Percentiles rank a stretch among this genome's conserved stretches.
Evolutionary conservation across 2,888 invertebrate species (phyloP).

Genomic region (Aricia artaxerxes): DNA sequence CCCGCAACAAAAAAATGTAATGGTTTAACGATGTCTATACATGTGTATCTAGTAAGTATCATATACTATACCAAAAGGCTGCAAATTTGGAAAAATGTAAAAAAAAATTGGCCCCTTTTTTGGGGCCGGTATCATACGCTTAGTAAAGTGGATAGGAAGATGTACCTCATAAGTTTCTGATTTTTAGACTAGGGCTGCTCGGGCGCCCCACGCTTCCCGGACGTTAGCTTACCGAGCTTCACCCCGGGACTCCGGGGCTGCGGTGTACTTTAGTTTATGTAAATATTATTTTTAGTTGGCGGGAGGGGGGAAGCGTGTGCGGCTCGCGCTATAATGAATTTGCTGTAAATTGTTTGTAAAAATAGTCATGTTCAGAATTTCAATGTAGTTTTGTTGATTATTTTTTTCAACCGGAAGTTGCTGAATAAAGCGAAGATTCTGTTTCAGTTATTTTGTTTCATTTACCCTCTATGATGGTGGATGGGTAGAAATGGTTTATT

Average conservation of each 20-base stretch:
- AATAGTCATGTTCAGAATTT: slow-evolving; percentile 77
- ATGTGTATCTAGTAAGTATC: slow-evolving; percentile 75
- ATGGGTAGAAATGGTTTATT: too few species aligned
- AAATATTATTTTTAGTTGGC: slow-evolving; percentile 62
- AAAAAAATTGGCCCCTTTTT: slow-evolving; percentile 70
- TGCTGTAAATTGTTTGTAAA: slow-evolving; percentile 78
- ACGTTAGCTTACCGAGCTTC: slow-evolving; percentile 22
- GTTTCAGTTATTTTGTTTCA: slow-evolving; percentile 67
- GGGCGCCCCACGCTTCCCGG: slow-evolving; percentile 50
- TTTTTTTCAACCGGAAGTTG: slow-evolving; percentile 76
- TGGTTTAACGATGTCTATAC: slow-evolving; percentile 76
- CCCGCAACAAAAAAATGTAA: slow-evolving; percentile 65
- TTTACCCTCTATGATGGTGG: slow-evolving; percentile 43
- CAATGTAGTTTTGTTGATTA: slow-evolving; percentile 76
- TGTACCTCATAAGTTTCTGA: slow-evolving; percentile 73
- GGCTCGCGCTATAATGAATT: slow-evolving; percentile 51
- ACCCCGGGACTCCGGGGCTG: slow-evolving; percentile 3
- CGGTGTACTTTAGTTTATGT: slow-evolving; percentile 54
- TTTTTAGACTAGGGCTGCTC: slow-evolving; percentile 60
- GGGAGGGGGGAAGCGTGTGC: slow-evolving; percentile 52
- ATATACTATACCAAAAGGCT: slow-evolving; percentile 77
- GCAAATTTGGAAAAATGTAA: slow-evolving; percentile 72
- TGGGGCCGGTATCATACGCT: slow-evolving; percentile 76
- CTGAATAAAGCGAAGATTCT: slow-evolving; percentile 78
- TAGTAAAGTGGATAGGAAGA: slow-evolving; percentile 74